phyloP scores from a whole-genome alignment of 2,797 vertebrate species.

The Microctenopoma lineatum region DNA sequence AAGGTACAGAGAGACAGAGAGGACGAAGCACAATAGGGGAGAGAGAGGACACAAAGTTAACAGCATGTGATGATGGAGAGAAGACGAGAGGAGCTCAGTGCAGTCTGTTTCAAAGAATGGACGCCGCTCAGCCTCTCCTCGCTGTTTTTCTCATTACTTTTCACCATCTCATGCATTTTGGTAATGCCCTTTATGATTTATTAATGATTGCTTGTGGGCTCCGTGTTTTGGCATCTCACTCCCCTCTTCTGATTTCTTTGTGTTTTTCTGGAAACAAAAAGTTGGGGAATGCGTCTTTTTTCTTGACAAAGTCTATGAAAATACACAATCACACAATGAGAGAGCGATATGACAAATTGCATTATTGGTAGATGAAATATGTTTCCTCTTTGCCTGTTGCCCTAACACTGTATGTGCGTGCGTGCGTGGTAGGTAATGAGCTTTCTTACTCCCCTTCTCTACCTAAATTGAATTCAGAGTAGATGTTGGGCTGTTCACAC shows the following conservation, averaged over 20 bases:
- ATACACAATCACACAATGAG: not conserved
- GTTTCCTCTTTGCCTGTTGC: conserved; percentile 6
- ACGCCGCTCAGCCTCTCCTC: conserved; percentile 50
- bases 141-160: conserved; percentile 73
- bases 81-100: conserved; percentile 38
- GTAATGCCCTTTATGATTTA: conserved; percentile 61
- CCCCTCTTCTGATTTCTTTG: conserved; percentile 7
- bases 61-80: too few relatives aligned
- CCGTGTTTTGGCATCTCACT: conserved; percentile 14
- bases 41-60: too few relatives aligned
- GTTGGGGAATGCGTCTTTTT: conserved; percentile 4
- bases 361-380: not conserved
- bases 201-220: conserved; percentile 69
- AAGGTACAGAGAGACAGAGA: too few relatives aligned
- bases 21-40: too few relatives aligned
- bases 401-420: not conserved
- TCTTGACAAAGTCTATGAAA: not conserved
- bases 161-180: conserved; percentile 35
- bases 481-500: conserved; percentile 26
- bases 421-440: conserved; percentile 5
- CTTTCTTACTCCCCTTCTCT: conserved; percentile 6
- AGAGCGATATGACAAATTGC: conserved; percentile 5
- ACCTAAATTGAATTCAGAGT: conserved; percentile 16
- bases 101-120: conserved; percentile 65
- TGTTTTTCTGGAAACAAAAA: conserved; percentile 5